phyloP scores from a whole-genome alignment of 2,797 vertebrate species.

The Eospalax fontanierii region DNA sequence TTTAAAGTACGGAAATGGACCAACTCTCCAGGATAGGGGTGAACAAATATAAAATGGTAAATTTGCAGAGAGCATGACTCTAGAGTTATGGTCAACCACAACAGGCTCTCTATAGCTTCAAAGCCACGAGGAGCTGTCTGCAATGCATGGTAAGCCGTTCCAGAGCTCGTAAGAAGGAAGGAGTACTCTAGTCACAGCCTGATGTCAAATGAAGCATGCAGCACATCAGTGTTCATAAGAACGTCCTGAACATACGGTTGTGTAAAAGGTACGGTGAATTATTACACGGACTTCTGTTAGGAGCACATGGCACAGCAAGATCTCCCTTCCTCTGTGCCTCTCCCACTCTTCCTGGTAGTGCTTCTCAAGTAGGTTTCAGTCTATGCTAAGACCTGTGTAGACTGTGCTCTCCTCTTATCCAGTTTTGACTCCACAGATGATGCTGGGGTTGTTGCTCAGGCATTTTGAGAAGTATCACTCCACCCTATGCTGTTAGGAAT shows the following conservation, averaged over 20 bases:
- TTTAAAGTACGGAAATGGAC: neutral
- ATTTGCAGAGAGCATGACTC: neutral
- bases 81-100: neutral
- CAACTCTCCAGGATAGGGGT: neutral
- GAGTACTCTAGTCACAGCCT: rapidly evolving
- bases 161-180: neutral
- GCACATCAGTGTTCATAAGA: no score
- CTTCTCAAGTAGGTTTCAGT: neutral
- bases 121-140: neutral
- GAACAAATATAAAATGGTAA: neutral
- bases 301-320: no score
- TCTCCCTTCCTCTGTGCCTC: no score
- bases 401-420: neutral
- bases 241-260: no score
- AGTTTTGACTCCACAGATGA: neutral
- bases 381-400: neutral
- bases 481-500: neutral
- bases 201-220: no score
- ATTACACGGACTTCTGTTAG: no score
- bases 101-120: neutral
- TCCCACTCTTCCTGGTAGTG: neutral
- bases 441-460: no score
- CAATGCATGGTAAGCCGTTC: neutral
- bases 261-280: no score
- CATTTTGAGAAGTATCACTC: neutral